phyloP scores from a whole-genome alignment of 35 echinoderm and acorn worm genomes.

The Hemicentrotus pulcherrimus region DNA sequence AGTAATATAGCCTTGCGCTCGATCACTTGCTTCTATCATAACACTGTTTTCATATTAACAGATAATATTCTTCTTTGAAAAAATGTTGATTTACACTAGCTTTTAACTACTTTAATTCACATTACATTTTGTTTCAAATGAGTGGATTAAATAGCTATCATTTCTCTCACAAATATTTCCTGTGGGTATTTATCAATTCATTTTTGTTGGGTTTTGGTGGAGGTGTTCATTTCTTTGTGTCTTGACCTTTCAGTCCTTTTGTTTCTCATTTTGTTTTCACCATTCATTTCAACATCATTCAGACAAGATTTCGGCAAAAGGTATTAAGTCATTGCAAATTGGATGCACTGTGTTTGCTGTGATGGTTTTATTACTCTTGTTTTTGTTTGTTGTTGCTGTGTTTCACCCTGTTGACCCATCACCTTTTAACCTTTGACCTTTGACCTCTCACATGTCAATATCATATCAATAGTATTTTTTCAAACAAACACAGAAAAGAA shows the following conservation, averaged over 20 bases:
- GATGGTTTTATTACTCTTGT: not conserved
- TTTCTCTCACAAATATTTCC: no score
- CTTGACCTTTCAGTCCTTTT: not conserved
- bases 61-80: no score
- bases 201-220: not conserved
- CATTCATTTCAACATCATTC: not conserved
- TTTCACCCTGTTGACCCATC: no score
- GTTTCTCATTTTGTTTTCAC: slow-evolving; percentile 1
- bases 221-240: not conserved
- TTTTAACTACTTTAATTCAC: no score
- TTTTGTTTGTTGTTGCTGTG: not conserved
- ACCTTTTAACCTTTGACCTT: no score
- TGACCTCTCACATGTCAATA: no score
- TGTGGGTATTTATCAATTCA: not conserved
- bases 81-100: no score
- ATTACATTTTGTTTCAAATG: no score
- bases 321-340: slow-evolving; percentile 7
- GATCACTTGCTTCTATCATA: not conserved
- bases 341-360: not conserved
- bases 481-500: no score
- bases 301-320: not conserved
- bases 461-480: no score
- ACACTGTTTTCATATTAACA: not conserved
- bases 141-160: no score
- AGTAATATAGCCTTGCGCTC: not conserved